Evolutionary conservation across 1,140 invertebrate genomes (phyloP).

Genomic region (Oscheius sp.): DNA sequence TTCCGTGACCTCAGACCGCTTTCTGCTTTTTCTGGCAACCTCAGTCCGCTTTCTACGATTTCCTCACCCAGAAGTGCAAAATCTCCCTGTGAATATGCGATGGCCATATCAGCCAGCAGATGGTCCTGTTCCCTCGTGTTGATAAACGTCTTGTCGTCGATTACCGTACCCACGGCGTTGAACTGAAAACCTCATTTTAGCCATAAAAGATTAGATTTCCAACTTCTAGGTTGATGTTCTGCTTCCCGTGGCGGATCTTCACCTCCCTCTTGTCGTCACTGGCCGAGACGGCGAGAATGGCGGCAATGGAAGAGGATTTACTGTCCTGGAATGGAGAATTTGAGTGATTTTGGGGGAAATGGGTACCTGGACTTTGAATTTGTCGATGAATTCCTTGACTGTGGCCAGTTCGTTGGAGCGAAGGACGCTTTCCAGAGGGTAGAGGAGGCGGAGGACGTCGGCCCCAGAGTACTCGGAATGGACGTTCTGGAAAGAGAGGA

Average conservation of each 20-base stretch:
- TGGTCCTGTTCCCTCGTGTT: constrained; percentile 75
- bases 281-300: neutral
- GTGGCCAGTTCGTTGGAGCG: neutral
- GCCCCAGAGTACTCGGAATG: constrained; percentile 70
- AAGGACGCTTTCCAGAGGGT: constrained; percentile 78
- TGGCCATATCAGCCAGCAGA: constrained; percentile 74
- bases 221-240: neutral
- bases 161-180: neutral
- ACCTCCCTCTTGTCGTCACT: neutral
- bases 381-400: constrained; percentile 36
- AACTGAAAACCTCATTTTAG: neutral
- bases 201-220: neutral
- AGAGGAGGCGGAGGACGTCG: constrained; percentile 73
- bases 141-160: neutral
- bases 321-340: neutral
- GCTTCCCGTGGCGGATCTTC: neutral
- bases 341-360: neutral
- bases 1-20: no score
- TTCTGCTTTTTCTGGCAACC: no score
- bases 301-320: neutral
- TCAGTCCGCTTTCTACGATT: no score
- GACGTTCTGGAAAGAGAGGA: constrained; percentile 64
- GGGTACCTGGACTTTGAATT: constrained; percentile 32
- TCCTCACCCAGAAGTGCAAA: constrained; percentile 84
- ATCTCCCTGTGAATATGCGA: constrained; percentile 75